Conservation (phyloP, 2,113 vertebrate species). For the Colistium nudipinnis region DNA sequence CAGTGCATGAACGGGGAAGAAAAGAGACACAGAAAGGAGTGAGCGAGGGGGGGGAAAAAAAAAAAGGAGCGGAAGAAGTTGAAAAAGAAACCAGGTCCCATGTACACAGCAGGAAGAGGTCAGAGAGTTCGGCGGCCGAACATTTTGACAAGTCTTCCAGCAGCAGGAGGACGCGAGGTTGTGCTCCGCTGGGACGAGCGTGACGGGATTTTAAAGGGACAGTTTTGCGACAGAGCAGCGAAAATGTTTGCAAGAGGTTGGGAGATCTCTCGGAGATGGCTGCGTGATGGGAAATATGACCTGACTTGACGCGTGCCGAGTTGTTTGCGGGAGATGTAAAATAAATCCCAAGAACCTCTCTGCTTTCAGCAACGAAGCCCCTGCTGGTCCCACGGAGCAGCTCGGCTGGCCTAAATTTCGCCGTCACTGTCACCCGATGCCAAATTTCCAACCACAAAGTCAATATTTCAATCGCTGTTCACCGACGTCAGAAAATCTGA, state of each 20-base stretch:
- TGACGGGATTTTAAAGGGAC: constrained; percentile 54
- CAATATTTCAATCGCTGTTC: constrained; percentile 60
- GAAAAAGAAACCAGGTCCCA: constrained; percentile 12
- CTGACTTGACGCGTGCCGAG: constrained; percentile 1
- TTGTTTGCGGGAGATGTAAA: constrained; percentile 36
- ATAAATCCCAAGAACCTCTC: constrained; percentile 41
- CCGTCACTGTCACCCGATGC: constrained; percentile 68
- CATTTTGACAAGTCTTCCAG: constrained; percentile 55
- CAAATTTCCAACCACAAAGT: constrained; percentile 60
- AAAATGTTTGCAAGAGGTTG: constrained; percentile 19
- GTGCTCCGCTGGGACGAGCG: constrained; percentile 35
- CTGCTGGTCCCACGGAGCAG: constrained; percentile 31
- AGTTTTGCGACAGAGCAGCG: constrained; percentile 36
- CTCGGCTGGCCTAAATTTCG: constrained; percentile 61
- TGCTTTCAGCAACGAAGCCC: constrained; percentile 12
- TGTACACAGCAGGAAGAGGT: constrained; percentile 31
- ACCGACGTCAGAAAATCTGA: constrained; percentile 35
- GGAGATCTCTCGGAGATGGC: constrained; percentile 16
- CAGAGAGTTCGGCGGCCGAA: constrained; percentile 39
- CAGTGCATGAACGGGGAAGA: not conserved
- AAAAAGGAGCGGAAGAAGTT: not conserved
- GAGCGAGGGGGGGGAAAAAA: not conserved
- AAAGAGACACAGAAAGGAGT: not conserved
- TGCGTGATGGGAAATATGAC: not conserved
- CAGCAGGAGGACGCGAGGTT: constrained; percentile 25